Conservation (phyloP, 2,888 invertebrate species). For the Argyresthia albistria region DNA sequence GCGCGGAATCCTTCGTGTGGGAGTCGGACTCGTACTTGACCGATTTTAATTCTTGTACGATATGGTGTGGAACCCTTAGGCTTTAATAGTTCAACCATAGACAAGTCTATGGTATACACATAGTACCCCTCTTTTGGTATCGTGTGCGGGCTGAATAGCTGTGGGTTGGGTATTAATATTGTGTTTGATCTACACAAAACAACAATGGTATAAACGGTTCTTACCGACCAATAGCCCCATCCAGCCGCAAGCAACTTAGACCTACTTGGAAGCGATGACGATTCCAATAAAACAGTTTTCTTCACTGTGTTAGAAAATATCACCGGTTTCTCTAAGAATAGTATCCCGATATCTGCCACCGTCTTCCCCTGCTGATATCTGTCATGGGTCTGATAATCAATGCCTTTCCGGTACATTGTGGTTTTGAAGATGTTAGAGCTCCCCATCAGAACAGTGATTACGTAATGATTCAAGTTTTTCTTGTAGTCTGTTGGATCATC, state of each 20-base stretch:
- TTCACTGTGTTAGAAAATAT: background rate
- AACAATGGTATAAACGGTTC: background rate
- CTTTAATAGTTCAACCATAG: no score
- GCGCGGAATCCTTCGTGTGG: no score
- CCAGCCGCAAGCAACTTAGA: background rate
- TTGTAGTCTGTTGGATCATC: constrained; percentile 6
- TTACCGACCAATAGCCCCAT: constrained; percentile 3
- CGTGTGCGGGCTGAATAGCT: no score
- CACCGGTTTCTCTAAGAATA: background rate
- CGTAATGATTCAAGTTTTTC: no score
- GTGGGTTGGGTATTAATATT: no score
- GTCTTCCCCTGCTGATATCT: background rate
- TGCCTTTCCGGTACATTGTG: background rate
- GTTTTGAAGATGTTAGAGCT: background rate
- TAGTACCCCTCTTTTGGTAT: no score
- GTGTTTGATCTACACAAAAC: background rate
- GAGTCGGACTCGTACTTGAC: no score
- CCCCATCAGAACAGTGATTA: background rate
- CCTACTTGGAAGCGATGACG: background rate
- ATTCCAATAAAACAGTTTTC: background rate
- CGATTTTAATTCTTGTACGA: no score
- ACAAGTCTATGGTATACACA: no score
- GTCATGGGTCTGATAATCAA: constrained; percentile 1
- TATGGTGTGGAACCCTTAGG: no score
- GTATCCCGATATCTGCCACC: background rate